A percentile compares a stretch with the other conserved stretches of the same genome.
These are phyloP conservation scores for Platycnemis pennipes DNA, from an alignment of 2,888 invertebrate genomes.

Conservation along the genomic window DNA sequence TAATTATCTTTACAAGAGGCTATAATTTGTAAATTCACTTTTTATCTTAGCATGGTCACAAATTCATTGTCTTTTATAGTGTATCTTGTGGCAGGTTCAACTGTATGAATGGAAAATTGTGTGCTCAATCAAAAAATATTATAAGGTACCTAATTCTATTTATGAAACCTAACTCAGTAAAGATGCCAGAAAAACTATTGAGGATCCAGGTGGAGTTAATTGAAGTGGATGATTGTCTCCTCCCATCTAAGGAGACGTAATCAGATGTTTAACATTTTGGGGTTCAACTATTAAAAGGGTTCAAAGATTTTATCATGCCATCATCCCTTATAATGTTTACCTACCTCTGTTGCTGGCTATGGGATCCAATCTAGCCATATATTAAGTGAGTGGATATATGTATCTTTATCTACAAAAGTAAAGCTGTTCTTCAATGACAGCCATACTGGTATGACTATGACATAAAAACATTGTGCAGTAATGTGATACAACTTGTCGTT, in stretches of 20 bases:
- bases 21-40: constrained; percentile 24
- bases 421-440: neutral
- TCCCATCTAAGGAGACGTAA: neutral
- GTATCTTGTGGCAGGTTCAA: neutral
- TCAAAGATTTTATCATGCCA: neutral
- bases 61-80: neutral
- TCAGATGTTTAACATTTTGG: neutral
- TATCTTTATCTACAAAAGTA: neutral
- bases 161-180: neutral
- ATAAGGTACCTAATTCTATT: neutral
- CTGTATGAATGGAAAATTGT: neutral
- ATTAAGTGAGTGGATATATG: neutral
- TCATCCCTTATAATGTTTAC: constrained; percentile 9
- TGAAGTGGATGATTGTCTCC: neutral
- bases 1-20: neutral
- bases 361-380: neutral
- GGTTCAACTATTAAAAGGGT: neutral
- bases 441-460: neutral
- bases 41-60: constrained; percentile 12
- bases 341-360: neutral
- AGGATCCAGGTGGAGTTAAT: neutral
- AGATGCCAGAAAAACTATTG: neutral
- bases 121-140: neutral
- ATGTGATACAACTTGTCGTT: neutral
- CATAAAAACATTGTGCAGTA: neutral